These are phyloP conservation scores for Mythimna lalbum DNA, from an alignment of 2,888 invertebrate genomes.

Conservation along the genomic window DNA sequence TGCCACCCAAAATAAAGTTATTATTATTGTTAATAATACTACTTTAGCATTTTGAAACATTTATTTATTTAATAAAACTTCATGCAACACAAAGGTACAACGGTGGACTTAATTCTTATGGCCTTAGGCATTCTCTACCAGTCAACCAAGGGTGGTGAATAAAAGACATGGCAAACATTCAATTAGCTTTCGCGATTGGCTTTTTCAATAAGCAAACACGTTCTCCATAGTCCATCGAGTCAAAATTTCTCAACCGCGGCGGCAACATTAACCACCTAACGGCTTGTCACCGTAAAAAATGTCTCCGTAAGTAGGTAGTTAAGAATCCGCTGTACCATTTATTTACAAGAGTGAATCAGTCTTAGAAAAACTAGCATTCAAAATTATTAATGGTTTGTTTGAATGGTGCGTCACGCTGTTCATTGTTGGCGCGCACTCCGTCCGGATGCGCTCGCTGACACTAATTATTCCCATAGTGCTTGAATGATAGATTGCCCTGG, in stretches of 20 bases:
- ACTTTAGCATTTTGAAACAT: conserved; percentile 48
- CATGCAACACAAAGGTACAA: too few species aligned
- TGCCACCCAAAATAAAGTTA: too few species aligned
- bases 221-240: conserved; percentile 38
- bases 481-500: conserved; percentile 90
- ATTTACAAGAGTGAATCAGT: conserved; percentile 88
- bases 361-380: conserved; percentile 88
- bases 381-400: conserved; percentile 90
- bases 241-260: conserved; percentile 64
- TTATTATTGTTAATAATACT: conserved; percentile 1
- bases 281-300: conserved; percentile 81
- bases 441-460: conserved; percentile 89
- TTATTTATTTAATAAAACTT: too few species aligned
- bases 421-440: conserved; percentile 86
- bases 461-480: conserved; percentile 90
- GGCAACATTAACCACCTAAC: conserved; percentile 78
- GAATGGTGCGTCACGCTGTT: conserved; percentile 87
- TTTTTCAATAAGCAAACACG: conserved; percentile 46
- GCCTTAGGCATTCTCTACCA: too few species aligned
- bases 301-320: conserved; percentile 89
- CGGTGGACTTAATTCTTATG: too few species aligned
- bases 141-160: too few species aligned
- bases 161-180: too few species aligned
- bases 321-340: conserved; percentile 88
- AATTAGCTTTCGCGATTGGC: conserved; percentile 51